These are phyloP conservation scores for Coregonus clupeaformis DNA, from an alignment of 2,113 vertebrate genomes.

Conservation along the genomic window DNA sequence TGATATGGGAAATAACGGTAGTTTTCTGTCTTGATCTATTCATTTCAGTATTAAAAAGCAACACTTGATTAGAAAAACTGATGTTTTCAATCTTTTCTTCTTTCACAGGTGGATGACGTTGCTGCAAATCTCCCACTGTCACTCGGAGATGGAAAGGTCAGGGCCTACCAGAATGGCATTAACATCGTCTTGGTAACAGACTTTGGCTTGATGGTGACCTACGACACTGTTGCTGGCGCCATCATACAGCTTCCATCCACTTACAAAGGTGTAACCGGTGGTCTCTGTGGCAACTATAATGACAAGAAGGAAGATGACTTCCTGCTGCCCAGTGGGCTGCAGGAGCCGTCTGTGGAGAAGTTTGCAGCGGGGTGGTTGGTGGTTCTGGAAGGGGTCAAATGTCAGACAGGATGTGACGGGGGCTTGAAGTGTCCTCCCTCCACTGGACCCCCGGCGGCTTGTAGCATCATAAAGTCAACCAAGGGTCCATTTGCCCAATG, in stretches of 20 bases:
- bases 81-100: background rate
- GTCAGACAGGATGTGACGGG: constrained; percentile 35
- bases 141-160: constrained; percentile 19
- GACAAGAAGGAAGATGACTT: constrained; percentile 50
- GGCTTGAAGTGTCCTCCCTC: constrained; percentile 14
- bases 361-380: constrained; percentile 51
- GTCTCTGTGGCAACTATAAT: constrained; percentile 66
- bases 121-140: constrained; percentile 29
- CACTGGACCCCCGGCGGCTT: background rate
- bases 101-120: constrained; percentile 50
- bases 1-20: constrained; percentile 48
- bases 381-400: background rate
- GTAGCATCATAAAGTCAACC: constrained; percentile 38
- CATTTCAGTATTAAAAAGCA: no score
- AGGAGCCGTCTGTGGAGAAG: background rate
- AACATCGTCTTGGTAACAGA: constrained; percentile 41
- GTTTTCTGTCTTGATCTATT: no score
- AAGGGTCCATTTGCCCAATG: constrained; percentile 22
- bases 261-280: constrained; percentile 35
- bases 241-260: constrained; percentile 44
- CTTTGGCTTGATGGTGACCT: constrained; percentile 56
- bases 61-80: background rate
- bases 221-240: constrained; percentile 35
- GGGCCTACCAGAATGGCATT: constrained; percentile 33
- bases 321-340: constrained; percentile 29